Base-by-base conservation (phyloP, 1,140 invertebrate genomes). In the Ceratosolen fusciceps region DNA sequence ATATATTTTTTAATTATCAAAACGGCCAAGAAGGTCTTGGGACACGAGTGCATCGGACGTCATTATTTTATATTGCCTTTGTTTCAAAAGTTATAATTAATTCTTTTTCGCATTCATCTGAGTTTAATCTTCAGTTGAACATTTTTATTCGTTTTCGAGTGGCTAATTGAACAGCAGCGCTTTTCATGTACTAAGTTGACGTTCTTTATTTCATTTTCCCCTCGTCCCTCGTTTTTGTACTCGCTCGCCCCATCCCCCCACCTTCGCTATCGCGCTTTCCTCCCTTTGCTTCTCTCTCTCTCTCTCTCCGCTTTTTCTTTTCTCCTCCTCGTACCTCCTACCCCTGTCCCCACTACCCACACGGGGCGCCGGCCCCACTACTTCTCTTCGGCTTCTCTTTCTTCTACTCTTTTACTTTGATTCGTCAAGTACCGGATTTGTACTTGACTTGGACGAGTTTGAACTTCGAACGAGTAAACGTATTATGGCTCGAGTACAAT, bases 391-490 rank as follows among this genome's bases (percentile, higher is more conserved):
- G 14, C n/a, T 21, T 56, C 54, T 21, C 54, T 56, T 21, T 21
- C 21, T 56, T 21, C 21, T 21, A 19, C 54, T 24, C 14, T 70
- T 70, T 52, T 65, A 49, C n/a, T 67, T 68, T 72, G 71, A 79
- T 74, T 79, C 60, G 26, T 67, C 52, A 68, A 79, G 71, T 56
- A 74, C 60, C 72, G 72, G 62, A 79, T 79, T 74, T 74, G 77
- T 74, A 79, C 71, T 74, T 58, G 49, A 72, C 68, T 73, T 47
- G 77, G 68, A 68, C 31, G 34, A 79, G 77, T 47, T 79, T 68
- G 52, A 74, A 79, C 71, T 74, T 74, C 49, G 52, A 72, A 79
- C 56, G 71, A 62, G 71, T 79, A 79, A 74, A 79, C 77, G 77
- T 67, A 79, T 74, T 74, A 79, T 62, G n/a, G 19, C 24, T 47